Base-by-base conservation (phyloP, 1,140 invertebrate genomes). In the Meloidogyne floridensis region DNA sequence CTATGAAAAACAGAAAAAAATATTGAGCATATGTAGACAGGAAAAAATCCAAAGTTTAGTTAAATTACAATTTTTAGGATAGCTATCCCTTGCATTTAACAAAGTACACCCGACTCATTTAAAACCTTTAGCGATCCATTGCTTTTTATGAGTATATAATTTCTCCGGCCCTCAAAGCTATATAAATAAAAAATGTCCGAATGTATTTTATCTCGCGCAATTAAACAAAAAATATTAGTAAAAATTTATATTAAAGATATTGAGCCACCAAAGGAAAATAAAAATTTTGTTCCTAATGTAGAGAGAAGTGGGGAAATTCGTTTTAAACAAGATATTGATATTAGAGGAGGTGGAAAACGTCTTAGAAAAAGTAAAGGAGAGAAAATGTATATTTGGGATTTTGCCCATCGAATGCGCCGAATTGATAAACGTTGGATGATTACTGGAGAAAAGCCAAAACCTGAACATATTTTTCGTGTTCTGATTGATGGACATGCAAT, bases 401-500 rank as follows among this genome's bases (percentile, higher is more conserved):
- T 65, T 65, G 59, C 59, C 6, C 59, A 65, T 65, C 5, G n/a
- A 18, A 65, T 65, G 59, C 59, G 59, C 6, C 10, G 59, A 65
- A 65, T 65, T 65, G 59, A 65, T 65, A 65, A n/a, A 6, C 59
- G 59, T 1, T 65, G 59, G 59, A 65, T 65, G 59, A 65, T 65
- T n/a, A 65, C 59, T n/a, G 59, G 59, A 6, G 59, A 65, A 65
- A 65, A 65, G 7, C 59, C 59, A 7, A 65, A 65, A n/a, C n/a
- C 15, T n/a, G 15, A 65, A n/a, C 59, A 65, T 65, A n/a, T 65
- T 65, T 65, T 65, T n/a, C 59, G 59, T 65, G 15, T 65, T n/a
- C n/a, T 65, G n/a, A n/a, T 65, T 65, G 59, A 65, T 65, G 59
- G 59, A n/a, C 59, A 65, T 65, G 59, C 59, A n/a, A 65, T 65